Evolutionary conservation across 2,888 invertebrate species (phyloP).

Genomic region (Xestia sexstrigata): DNA sequence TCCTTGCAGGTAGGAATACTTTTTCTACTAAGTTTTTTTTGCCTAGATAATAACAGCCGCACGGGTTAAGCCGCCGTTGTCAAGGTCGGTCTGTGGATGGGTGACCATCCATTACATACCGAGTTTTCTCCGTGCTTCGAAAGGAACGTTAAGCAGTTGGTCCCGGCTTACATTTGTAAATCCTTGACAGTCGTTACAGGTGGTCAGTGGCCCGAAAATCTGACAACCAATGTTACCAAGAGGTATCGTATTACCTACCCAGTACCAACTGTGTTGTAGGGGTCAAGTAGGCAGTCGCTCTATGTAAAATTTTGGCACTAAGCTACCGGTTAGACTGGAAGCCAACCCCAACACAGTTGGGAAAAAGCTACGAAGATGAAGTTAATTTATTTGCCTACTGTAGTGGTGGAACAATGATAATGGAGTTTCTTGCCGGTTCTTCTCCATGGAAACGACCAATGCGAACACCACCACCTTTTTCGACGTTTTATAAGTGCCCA

Average conservation of each 20-base stretch:
- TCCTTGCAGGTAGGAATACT: slow-evolving; percentile 75
- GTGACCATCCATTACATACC: background rate
- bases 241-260: background rate
- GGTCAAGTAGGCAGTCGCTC: too few relatives aligned
- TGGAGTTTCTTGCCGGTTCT: too few relatives aligned
- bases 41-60: background rate
- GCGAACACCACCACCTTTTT: too few relatives aligned
- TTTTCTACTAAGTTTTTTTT: background rate
- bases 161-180: background rate
- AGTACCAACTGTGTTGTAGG: background rate
- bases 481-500: too few relatives aligned
- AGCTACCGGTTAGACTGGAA: background rate
- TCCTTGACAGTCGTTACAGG: background rate
- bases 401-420: background rate
- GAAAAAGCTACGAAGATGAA: background rate
- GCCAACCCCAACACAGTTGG: background rate
- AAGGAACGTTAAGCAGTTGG: background rate
- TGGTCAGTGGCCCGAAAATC: background rate
- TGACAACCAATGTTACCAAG: background rate
- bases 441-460: too few relatives aligned
- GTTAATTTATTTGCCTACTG: background rate
- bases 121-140: background rate
- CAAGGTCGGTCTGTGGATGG: background rate
- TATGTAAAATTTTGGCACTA: background rate
- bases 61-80: too few relatives aligned